phyloP scores from a whole-genome alignment of 2,113 vertebrate genomes.

The Toxotes chatareus region DNA sequence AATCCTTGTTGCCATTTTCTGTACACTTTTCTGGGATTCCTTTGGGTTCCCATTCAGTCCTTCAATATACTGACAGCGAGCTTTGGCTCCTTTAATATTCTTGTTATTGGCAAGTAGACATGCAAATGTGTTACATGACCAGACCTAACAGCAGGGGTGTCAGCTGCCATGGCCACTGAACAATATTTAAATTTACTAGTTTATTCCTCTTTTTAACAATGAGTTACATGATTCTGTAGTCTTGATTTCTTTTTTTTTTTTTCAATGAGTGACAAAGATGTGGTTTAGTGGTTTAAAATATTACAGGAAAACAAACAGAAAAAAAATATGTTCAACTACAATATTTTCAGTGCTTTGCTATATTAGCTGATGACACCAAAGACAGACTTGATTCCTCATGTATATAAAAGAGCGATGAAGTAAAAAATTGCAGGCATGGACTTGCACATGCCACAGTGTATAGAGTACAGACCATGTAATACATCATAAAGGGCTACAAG shows the following conservation, averaged over 20 bases:
- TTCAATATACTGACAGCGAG: slow-evolving; percentile 39
- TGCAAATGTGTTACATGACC: slow-evolving; percentile 19
- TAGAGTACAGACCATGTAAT: neutral
- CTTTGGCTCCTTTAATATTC: slow-evolving; percentile 42
- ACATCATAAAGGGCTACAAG: neutral
- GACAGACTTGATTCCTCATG: neutral
- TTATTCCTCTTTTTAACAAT: slow-evolving; percentile 15
- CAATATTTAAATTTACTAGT: slow-evolving; percentile 26
- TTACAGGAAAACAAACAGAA: neutral
- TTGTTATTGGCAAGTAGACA: slow-evolving; percentile 30
- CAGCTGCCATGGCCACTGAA: slow-evolving; percentile 30
- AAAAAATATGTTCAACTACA: neutral
- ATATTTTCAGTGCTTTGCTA: neutral
- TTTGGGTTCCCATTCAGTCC: slow-evolving; percentile 30
- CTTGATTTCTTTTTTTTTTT: neutral
- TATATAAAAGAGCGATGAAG: neutral
- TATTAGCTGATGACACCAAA: neutral
- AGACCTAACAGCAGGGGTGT: slow-evolving; percentile 35
- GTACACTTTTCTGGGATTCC: slow-evolving; percentile 38
- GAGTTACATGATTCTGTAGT: neutral
- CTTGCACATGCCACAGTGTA: neutral
- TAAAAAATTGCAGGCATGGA: neutral
- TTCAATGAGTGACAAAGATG: neutral
- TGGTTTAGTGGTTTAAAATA: neutral
- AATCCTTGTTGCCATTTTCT: slow-evolving; percentile 81